Conservation (phyloP, 2,113 vertebrate genomes). For the Hippocampus zosterae region DNA sequence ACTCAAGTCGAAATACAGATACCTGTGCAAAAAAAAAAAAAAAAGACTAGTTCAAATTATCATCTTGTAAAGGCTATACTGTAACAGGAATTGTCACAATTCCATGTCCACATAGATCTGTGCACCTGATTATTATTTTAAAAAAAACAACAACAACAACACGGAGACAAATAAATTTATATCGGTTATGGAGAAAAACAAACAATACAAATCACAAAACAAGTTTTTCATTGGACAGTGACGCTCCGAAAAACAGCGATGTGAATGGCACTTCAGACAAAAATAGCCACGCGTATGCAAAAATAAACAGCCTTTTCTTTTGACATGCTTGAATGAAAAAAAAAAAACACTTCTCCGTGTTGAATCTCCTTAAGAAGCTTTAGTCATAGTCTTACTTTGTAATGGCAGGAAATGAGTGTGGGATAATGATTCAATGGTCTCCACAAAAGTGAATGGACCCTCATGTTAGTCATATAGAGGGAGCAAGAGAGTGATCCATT, state of each 20-base stretch:
- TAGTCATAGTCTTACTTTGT: conserved; percentile 5
- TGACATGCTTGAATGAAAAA: neutral
- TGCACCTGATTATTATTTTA: too few relatives aligned
- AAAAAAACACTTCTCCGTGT: too few relatives aligned
- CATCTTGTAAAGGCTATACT: too few relatives aligned
- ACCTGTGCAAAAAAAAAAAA: too few relatives aligned
- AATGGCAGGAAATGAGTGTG: conserved; percentile 19
- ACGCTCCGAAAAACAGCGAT: neutral
- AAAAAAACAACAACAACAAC: neutral
- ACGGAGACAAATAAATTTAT: neutral
- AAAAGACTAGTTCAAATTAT: too few relatives aligned
- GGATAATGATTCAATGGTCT: conserved; percentile 32
- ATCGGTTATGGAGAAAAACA: neutral
- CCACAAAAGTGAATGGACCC: conserved; percentile 32
- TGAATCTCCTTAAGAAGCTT: conserved; percentile 4
- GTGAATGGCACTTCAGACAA: neutral
- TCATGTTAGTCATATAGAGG: neutral
- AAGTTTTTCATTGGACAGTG: neutral
- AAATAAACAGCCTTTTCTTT: neutral
- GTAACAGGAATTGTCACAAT: too few relatives aligned
- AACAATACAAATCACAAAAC: neutral
- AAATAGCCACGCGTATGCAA: neutral
- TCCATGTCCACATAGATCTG: too few relatives aligned
- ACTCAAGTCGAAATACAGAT: too few relatives aligned
- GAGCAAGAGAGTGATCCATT: conserved; percentile 13